Conservation (phyloP, 2,113 vertebrate genomes). For the Lepisosteus oculatus region DNA sequence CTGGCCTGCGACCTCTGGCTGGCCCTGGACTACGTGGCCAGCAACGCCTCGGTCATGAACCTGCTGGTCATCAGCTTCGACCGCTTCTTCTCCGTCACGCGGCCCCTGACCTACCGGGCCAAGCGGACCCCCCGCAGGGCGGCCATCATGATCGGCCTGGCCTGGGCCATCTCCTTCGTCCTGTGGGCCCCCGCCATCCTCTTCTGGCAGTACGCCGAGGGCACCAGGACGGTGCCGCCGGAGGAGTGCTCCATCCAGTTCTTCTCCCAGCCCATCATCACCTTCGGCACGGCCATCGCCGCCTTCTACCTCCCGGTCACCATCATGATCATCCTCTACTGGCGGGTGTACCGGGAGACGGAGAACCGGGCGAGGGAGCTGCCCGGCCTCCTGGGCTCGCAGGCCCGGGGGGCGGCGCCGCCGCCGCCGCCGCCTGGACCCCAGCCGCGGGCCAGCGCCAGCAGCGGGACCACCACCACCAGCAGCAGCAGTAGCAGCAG, state of each 20-base stretch:
- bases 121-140: slow-evolving; percentile 68
- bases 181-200: slow-evolving; percentile 75
- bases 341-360: slow-evolving; percentile 72
- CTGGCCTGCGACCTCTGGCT: slow-evolving; percentile 73
- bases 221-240: slow-evolving; percentile 46
- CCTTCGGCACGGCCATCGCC: slow-evolving; percentile 70
- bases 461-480: slow-evolving; percentile 18
- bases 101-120: slow-evolving; percentile 69
- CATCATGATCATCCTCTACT: slow-evolving; percentile 73
- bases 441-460: neutral
- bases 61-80: slow-evolving; percentile 76
- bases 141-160: slow-evolving; percentile 62
- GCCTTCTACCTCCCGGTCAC: slow-evolving; percentile 75
- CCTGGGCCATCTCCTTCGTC: slow-evolving; percentile 72
- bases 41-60: slow-evolving; percentile 78
- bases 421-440: slow-evolving; percentile 26
- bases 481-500: slow-evolving; percentile 59
- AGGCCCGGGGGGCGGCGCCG: slow-evolving; percentile 25
- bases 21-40: slow-evolving; percentile 72
- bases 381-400: slow-evolving; percentile 58
- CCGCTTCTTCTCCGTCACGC: slow-evolving; percentile 73
- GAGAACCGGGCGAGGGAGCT: slow-evolving; percentile 64
- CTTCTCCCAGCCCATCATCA: slow-evolving; percentile 64
- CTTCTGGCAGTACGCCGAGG: slow-evolving; percentile 70
- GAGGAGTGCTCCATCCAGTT: slow-evolving; percentile 69